Conservation (phyloP, 2,797 vertebrate genomes). For the Spea hammondii region DNA sequence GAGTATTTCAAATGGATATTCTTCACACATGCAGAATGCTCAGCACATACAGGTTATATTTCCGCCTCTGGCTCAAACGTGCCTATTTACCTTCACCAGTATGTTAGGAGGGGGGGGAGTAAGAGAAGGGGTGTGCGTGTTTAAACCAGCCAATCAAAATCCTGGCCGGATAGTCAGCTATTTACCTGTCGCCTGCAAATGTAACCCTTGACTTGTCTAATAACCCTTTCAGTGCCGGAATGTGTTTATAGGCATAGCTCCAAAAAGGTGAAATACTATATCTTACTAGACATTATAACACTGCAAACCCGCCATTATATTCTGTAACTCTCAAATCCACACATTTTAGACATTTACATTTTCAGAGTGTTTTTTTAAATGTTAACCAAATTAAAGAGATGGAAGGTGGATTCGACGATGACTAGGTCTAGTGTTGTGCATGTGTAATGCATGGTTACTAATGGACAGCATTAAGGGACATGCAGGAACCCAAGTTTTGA, state of each 20-base stretch:
- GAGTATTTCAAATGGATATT: conserved; percentile 1
- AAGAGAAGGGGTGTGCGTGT: conserved; percentile 20
- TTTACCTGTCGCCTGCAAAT: conserved; percentile 16
- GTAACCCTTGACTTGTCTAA: conserved; percentile 24
- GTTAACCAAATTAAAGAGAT: too few relatives aligned
- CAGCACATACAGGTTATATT: conserved; percentile 13
- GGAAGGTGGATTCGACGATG: too few relatives aligned
- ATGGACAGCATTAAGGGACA: too few relatives aligned
- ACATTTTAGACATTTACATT: too few relatives aligned
- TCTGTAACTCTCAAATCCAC: too few relatives aligned
- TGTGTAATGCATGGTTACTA: too few relatives aligned
- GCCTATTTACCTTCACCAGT: conserved; percentile 31
- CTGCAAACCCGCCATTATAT: too few relatives aligned
- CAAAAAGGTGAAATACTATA: too few relatives aligned
- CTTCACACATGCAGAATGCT: neutral
- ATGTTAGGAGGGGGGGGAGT: neutral
- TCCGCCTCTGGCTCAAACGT: conserved; percentile 29
- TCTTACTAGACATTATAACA: too few relatives aligned
- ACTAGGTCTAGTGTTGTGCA: too few relatives aligned
- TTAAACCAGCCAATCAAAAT: conserved; percentile 25
- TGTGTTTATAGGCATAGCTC: too few relatives aligned
- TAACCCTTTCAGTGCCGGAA: neutral
- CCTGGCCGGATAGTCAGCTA: conserved; percentile 10
- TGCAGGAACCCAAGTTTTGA: neutral
- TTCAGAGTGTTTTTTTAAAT: too few relatives aligned